Evolutionary conservation across 2,888 invertebrate genomes (phyloP).

Genomic region (Lingula anatina): DNA sequence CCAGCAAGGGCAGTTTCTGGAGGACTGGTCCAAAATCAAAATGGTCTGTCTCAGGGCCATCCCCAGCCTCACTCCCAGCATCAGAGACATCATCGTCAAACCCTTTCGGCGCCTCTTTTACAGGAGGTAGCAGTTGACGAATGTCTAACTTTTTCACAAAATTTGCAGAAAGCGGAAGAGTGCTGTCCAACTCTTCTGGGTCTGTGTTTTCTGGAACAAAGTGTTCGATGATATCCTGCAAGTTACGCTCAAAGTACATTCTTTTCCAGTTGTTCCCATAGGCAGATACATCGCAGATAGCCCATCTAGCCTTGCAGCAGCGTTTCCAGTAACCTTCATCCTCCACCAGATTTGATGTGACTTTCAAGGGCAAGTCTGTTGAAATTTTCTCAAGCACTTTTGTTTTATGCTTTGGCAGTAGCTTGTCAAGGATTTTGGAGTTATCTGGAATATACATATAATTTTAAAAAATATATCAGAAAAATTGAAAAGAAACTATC

Average conservation of each 20-base stretch:
- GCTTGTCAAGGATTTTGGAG: conserved; percentile 38
- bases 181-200: conserved; percentile 35
- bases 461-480: no score
- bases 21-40: conserved; percentile 49
- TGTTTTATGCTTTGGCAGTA: conserved; percentile 42
- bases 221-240: conserved; percentile 48
- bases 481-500: no score
- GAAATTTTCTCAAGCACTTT: conserved; percentile 47
- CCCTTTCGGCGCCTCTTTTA: conserved; percentile 41
- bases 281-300: conserved; percentile 46
- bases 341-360: conserved; percentile 50
- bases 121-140: conserved; percentile 49
- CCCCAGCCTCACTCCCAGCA: conserved; percentile 45
- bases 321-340: conserved; percentile 52
- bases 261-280: conserved; percentile 49
- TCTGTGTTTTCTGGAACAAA: conserved; percentile 50
- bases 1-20: conserved; percentile 36
- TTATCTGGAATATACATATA: conserved; percentile 31
- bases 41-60: conserved; percentile 49
- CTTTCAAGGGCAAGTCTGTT: conserved; percentile 42
- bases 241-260: conserved; percentile 51
- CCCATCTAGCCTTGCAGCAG: conserved; percentile 49
- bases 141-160: conserved; percentile 45
- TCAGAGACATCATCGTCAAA: conserved; percentile 44
- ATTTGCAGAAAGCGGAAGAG: conserved; percentile 39